Evolutionary conservation across 1,140 invertebrate species (phyloP).

Genomic region (Cotesia chilonis): DNA sequence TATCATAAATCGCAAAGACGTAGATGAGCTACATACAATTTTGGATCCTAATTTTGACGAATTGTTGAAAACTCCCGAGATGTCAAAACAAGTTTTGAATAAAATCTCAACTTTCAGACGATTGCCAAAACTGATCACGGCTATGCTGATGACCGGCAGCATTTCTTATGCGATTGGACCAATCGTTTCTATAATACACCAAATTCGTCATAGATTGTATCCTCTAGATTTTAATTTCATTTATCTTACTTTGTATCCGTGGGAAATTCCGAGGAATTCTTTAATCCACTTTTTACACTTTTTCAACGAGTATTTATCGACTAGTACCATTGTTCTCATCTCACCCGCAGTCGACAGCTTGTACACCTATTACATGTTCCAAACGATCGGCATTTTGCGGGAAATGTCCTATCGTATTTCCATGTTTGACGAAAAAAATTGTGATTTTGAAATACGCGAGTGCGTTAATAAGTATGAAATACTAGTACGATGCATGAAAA

Average conservation of each 20-base stretch:
- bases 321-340: conserved; percentile 19
- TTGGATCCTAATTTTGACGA: conserved; percentile 27
- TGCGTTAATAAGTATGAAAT: conserved; percentile 32
- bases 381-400: conserved; percentile 39
- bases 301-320: conserved; percentile 19
- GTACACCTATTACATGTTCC: conserved; percentile 46
- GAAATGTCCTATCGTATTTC: conserved; percentile 35
- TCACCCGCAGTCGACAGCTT: conserved; percentile 43
- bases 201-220: conserved; percentile 1
- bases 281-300: conserved; percentile 35
- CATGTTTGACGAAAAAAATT: conserved; percentile 36
- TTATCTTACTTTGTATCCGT: conserved; percentile 35
- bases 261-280: conserved; percentile 19
- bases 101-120: conserved; percentile 16
- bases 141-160: neutral
- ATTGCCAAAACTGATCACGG: neutral
- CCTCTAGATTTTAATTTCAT: conserved; percentile 27
- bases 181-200: conserved; percentile 15
- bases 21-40: conserved; percentile 23
- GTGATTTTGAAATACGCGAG: conserved; percentile 32
- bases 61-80: conserved; percentile 9
- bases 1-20: conserved; percentile 25
- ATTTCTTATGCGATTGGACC: conserved; percentile 19
- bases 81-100: conserved; percentile 22
- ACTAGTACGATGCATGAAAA: conserved; percentile 30